Evolutionary conservation across 2,888 invertebrate species (phyloP), one percentile per base, ranked within the genome.

Genomic region (Rhagium mordax): DNA sequence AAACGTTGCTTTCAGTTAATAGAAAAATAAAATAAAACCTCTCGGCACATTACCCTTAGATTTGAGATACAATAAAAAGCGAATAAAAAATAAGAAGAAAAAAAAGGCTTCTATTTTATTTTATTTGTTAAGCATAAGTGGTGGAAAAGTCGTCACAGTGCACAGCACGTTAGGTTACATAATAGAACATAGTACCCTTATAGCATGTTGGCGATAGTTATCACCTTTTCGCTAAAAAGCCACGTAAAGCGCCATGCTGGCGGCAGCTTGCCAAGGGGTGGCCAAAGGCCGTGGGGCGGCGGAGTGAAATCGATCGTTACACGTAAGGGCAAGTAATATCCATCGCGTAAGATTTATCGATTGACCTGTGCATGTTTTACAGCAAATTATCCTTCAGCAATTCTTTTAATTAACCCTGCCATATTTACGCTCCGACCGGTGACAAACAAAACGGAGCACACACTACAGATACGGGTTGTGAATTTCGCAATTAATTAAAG

Each of bases 271-370:
- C 73, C 65, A 60, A 68, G 65, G 75, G 78, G 77, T 73, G 77
- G 75, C 67, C 72, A 72, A 59, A 69, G 67, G 75, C 70, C 72
- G 70, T 55, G 68, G 47, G 78, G 75, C 72, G 79, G 78, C 20
- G 49, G 76, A 76, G 66, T 16, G 41, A 61, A 83, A 86, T 84
- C 85, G 84, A 84, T 83, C 84, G 82, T 79, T 74, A 82, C 85
- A 85, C 85, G 83, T 85, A 85, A 86, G 84, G 83, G 85, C 84
- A 82, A 83, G 83, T 85, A 84, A 84, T 85, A 81, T 83, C 82
- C 81, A 79, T 78, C 78, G 78, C 81, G 82, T 84, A 85, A 85
- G 85, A 85, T 84, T 84, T 85, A 86, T 86, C 81, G 86, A 86
- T 85, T 84, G 65, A 51, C 82, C 81, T 79, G 83, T 84, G 83